Evolutionary conservation across 1,140 invertebrate species (phyloP).

Genomic region (Antheraea pernyi): DNA sequence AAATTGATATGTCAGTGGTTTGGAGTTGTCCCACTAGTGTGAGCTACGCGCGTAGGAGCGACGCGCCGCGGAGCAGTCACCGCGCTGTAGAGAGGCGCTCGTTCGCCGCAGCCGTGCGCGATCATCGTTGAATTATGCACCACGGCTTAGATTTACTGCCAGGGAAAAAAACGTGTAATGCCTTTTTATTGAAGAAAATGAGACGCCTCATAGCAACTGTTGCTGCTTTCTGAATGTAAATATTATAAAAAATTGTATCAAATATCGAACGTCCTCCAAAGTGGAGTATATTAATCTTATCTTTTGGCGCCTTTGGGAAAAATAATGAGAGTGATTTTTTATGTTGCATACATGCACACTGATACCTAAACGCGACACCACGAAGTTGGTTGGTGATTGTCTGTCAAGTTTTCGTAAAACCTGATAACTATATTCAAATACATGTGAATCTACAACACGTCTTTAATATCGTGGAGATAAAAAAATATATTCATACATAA

Average conservation of each 20-base stretch:
- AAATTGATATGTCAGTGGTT: background rate
- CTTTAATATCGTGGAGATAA: too few species aligned
- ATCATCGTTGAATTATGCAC: slow-evolving; percentile 13
- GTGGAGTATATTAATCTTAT: too few species aligned
- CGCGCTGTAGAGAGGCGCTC: background rate
- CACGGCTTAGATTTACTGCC: background rate
- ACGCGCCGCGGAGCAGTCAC: background rate
- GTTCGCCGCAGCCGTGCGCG: slow-evolving; percentile 12
- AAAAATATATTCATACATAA: too few species aligned
- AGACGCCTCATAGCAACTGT: background rate
- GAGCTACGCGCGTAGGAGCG: background rate
- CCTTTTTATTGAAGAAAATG: background rate
- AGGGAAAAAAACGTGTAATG: slow-evolving; percentile 1
- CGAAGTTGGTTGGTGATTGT: too few species aligned
- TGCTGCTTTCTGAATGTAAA: background rate
- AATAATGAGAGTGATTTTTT: too few species aligned
- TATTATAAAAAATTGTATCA: background rate
- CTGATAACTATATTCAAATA: too few species aligned
- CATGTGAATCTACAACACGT: too few species aligned
- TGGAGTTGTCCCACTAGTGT: background rate
- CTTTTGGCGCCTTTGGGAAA: too few species aligned
- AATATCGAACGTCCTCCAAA: background rate
- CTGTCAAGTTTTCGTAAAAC: too few species aligned
- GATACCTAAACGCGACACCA: too few species aligned
- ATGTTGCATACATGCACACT: too few species aligned